Evolutionary conservation across 2,888 invertebrate species (phyloP), one percentile per base, ranked within the genome.

Genomic region (Acanthococcus lagerstroemiae): DNA sequence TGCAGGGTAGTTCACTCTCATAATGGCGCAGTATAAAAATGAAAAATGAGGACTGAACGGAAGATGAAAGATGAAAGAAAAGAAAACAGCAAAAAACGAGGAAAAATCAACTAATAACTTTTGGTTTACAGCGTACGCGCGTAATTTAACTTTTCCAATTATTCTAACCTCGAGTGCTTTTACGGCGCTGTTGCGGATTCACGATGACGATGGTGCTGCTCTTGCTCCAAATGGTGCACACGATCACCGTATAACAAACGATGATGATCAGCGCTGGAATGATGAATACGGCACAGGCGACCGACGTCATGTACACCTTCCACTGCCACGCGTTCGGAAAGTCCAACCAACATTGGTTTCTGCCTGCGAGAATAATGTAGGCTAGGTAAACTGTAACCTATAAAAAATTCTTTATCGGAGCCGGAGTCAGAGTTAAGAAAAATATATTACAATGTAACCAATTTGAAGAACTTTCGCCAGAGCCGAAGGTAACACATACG

Each of bases 151-250:
- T n/a, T n/a, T n/a, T n/a, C n/a, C n/a, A n/a, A n/a, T n/a, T 37
- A 25, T 37, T 15, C 45, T 22, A 19, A 65, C 65, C 65, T 65
- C 55, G 44, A 19, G 19, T 37, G 55, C 65, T 55, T 24, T 65
- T 65, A 17, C 44, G 54, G 44, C 55, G 52, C 17, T 37, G 54
- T 17, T 52, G 45, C 6, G 50, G 66, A 24, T 58, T 66, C 22
- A 52, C 52, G 26, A 58, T 44, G 24, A 58, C 30, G 19, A 66
- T 50, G 3, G 84, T 80, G 71, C 85, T 83, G 68, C 78, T 76
- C 70, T 79, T 79, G 66, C 75, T 75, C 80, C 81, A 81, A 65
- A 81, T 80, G 50, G 80, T 80, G 70, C 75, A 74, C 55, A 81
- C 79, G 72, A 81, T 81, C 72, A 80, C 74, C 6, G 77, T 74